phyloP scores from a whole-genome alignment of 2,888 invertebrate genomes.

The Liposcelis brunnea region DNA sequence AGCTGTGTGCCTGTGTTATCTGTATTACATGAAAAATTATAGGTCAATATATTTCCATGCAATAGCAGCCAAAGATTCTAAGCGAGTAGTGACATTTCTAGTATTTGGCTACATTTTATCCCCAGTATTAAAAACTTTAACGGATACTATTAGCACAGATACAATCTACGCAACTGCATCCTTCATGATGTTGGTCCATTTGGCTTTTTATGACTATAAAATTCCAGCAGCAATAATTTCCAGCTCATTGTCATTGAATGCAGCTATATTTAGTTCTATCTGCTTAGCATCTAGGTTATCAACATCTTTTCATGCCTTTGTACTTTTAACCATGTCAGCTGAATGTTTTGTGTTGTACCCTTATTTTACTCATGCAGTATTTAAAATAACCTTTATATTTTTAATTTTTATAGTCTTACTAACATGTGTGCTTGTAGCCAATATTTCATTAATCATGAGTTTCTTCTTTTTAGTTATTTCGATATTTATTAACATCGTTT shows the following conservation, averaged over 20 bases:
- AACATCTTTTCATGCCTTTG: constrained; percentile 72
- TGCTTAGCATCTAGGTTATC: constrained; percentile 85
- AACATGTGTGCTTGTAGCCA: constrained; percentile 29
- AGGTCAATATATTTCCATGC: constrained; percentile 19
- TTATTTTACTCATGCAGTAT: constrained; percentile 34
- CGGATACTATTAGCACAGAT: constrained; percentile 92
- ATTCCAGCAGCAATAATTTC: constrained; percentile 75
- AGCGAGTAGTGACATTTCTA: constrained; percentile 65
- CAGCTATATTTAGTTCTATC: constrained; percentile 86
- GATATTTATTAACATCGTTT: constrained; percentile 48
- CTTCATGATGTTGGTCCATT: constrained; percentile 70
- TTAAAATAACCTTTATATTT: constrained; percentile 10
- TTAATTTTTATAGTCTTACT: constrained; percentile 23
- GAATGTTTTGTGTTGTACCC: constrained; percentile 81
- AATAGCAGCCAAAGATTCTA: constrained; percentile 39
- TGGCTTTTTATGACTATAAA: constrained; percentile 87
- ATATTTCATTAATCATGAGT: constrained; percentile 38
- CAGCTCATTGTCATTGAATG: constrained; percentile 79
- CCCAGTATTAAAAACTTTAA: constrained; percentile 82
- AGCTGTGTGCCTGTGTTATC: constrained; percentile 42
- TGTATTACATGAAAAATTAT: constrained; percentile 30
- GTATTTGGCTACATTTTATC: constrained; percentile 78
- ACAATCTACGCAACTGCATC: constrained; percentile 90
- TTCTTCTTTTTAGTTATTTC: constrained; percentile 41
- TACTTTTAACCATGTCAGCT: constrained; percentile 74